A percentile compares a stretch with the other conserved stretches of the same genome.
These are phyloP conservation scores for Ptychoptera albimana DNA, from an alignment of 2,888 invertebrate species.

Conservation along the genomic window DNA sequence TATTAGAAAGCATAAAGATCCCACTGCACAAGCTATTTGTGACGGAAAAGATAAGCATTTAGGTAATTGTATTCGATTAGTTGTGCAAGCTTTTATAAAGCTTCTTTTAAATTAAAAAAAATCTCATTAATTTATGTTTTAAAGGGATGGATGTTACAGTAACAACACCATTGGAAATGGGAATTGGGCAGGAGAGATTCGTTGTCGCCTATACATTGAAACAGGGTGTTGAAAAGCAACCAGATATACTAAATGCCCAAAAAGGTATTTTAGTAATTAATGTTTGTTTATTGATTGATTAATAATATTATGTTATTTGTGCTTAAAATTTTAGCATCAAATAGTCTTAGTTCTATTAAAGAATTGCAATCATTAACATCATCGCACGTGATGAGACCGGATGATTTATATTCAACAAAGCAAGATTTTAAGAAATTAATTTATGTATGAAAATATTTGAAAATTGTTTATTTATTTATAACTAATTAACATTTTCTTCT, in stretches of 20 bases:
- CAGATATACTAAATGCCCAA: conserved; percentile 68
- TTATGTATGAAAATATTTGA: conserved; percentile 21
- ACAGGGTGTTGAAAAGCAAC: conserved; percentile 53
- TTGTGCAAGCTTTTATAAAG: background rate
- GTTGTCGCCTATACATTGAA: conserved; percentile 77
- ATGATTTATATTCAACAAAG: conserved; percentile 21
- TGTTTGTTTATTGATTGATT: background rate
- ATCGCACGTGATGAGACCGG: conserved; percentile 26
- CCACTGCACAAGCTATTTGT: conserved; percentile 36
- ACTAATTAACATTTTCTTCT: too few species aligned
- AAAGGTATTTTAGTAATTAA: conserved; percentile 36
- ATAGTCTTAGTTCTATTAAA: conserved; percentile 9
- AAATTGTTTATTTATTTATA: conserved; percentile 1
- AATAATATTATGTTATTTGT: background rate
- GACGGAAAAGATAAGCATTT: conserved; percentile 32
- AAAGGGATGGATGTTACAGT: conserved; percentile 32
- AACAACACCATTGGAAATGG: conserved; percentile 51
- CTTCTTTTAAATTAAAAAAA: too few species aligned
- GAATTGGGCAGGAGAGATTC: conserved; percentile 67
- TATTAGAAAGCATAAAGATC: conserved; percentile 40
- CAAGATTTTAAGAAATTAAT: conserved; percentile 18
- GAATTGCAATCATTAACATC: conserved; percentile 18
- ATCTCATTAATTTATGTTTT: background rate
- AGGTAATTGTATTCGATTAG: conserved; percentile 17
- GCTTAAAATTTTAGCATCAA: conserved; percentile 9